These are phyloP conservation scores for Phyto melanocephala DNA, from an alignment of 2,888 invertebrate species.

Conservation along the genomic window DNA sequence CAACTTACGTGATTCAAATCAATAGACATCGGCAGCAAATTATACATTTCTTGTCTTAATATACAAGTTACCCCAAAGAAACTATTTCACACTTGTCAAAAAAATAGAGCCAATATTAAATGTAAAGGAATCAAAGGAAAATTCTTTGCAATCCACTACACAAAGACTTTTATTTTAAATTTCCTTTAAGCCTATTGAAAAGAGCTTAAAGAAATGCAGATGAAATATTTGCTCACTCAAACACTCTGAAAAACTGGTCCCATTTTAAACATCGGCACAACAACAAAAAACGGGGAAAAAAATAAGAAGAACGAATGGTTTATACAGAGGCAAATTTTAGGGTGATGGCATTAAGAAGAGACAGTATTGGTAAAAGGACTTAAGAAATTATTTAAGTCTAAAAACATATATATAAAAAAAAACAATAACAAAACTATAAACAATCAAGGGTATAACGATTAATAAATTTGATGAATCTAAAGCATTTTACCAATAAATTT, in stretches of 20 bases:
- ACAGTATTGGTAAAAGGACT: background rate
- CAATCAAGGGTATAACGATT: background rate
- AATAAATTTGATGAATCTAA: no score
- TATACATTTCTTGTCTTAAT: no score
- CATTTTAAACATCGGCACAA: background rate
- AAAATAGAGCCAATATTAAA: constrained; percentile 23
- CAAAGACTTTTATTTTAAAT: constrained; percentile 25
- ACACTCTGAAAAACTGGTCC: background rate
- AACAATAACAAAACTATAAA: background rate
- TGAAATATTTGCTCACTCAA: background rate
- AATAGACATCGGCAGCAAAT: no score
- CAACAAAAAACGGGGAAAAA: background rate
- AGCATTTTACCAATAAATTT: no score
- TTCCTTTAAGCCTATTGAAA: constrained; percentile 44
- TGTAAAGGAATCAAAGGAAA: background rate
- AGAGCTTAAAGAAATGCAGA: constrained; percentile 3
- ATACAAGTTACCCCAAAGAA: constrained; percentile 26
- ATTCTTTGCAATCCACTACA: background rate
- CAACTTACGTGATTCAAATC: no score
- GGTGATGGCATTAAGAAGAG: background rate
- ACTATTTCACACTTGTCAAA: constrained; percentile 36
- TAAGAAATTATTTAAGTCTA: background rate
- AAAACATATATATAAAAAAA: no score
- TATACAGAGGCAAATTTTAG: background rate
- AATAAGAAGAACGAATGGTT: background rate